Evolutionary conservation across 2,888 invertebrate genomes (phyloP).

Genomic region (Lysandra bellargus): DNA sequence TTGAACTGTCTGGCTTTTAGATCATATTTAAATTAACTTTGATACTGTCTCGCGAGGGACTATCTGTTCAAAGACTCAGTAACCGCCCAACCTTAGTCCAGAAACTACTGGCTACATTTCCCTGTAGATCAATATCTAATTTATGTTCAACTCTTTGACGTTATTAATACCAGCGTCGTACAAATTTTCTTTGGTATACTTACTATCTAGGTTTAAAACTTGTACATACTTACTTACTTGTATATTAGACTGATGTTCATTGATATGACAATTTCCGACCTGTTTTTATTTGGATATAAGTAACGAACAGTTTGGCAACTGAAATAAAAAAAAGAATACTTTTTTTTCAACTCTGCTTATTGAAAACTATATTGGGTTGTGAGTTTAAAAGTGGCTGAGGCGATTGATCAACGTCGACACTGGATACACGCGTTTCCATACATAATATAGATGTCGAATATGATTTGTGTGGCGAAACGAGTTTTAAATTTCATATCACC

Average conservation of each 20-base stretch:
- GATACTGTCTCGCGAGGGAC: neutral
- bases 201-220: neutral
- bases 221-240: neutral
- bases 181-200: neutral
- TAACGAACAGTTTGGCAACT: too few relatives aligned
- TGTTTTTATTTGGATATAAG: too few relatives aligned
- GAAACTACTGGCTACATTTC: neutral
- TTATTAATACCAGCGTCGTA: neutral
- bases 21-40: neutral
- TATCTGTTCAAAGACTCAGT: conserved; percentile 5
- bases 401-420: conserved; percentile 25
- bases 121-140: conserved; percentile 5
- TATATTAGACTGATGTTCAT: too few relatives aligned
- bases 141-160: conserved; percentile 2
- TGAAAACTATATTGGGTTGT: neutral
- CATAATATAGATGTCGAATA: conserved; percentile 28
- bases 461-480: conserved; percentile 29
- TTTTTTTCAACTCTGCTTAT: neutral
- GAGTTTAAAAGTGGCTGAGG: neutral
- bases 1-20: neutral
- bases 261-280: too few relatives aligned
- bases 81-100: conserved; percentile 4
- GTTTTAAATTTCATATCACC: conserved; percentile 30
- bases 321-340: too few relatives aligned
- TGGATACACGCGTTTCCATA: conserved; percentile 22